A percentile compares a stretch with the other conserved stretches of the same genome.
phyloP scores from a whole-genome alignment of 2,888 invertebrate species.

The Xiphydria camelus region DNA sequence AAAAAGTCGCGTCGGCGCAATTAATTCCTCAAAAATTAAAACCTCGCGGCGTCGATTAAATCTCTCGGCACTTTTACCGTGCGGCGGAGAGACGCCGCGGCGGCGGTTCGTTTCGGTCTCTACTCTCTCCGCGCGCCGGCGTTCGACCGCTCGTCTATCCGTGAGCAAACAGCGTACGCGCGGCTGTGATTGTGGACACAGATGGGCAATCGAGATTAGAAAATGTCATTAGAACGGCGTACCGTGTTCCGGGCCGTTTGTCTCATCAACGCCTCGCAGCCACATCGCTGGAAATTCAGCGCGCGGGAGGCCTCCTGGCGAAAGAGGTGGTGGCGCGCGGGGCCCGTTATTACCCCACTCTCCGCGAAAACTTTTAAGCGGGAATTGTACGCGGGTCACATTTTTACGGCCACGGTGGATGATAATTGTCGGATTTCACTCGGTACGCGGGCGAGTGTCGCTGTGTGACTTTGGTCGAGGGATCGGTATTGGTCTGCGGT shows the following conservation, averaged over 20 bases:
- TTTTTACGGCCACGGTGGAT: conserved; percentile 5
- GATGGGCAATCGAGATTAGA: conserved; percentile 45
- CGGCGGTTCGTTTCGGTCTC: too few species aligned
- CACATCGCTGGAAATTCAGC: conserved; percentile 15
- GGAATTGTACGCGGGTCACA: neutral
- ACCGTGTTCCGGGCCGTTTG: conserved; percentile 12
- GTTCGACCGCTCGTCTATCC: conserved; percentile 11
- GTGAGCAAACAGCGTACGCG: conserved; percentile 18
- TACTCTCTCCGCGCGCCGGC: neutral
- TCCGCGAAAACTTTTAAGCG: neutral
- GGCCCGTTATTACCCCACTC: neutral
- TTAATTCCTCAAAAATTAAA: conserved; percentile 47
- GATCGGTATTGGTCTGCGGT: too few species aligned
- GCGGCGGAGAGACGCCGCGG: too few species aligned
- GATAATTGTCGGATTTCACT: conserved; percentile 24
- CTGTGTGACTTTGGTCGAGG: neutral
- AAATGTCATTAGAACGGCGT: conserved; percentile 44
- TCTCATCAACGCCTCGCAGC: conserved; percentile 17
- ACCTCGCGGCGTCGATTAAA: conserved; percentile 30
- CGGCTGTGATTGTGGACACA: conserved; percentile 6
- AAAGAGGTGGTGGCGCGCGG: conserved; percentile 16
- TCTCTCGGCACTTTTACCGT: conserved; percentile 6
- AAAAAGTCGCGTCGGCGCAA: conserved; percentile 41
- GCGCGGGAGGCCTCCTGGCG: conserved; percentile 1
- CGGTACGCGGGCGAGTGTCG: conserved; percentile 9